Percentiles rank a stretch among this genome's conserved stretches.
These are phyloP conservation scores for Physocephala rufipes DNA, from an alignment of 2,888 invertebrate genomes.

Conservation along the genomic window DNA sequence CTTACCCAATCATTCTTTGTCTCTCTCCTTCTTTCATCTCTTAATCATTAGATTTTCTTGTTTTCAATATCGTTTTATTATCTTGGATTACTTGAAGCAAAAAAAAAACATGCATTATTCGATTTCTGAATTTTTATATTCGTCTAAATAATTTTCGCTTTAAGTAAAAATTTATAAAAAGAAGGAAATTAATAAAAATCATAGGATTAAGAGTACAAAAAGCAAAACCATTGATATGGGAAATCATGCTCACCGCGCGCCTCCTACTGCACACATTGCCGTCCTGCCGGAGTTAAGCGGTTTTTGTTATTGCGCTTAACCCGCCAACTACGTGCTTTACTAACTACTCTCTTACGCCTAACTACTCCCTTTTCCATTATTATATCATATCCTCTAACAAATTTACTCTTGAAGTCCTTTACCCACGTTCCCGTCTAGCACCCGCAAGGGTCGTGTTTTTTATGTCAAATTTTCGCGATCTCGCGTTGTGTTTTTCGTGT, in stretches of 20 bases:
- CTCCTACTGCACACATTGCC: not conserved
- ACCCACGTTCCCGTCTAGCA: not conserved
- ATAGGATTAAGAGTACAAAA: not conserved
- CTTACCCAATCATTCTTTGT: no score
- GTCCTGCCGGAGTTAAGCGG: constrained; percentile 4
- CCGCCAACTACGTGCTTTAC: no score
- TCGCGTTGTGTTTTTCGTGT: constrained; percentile 2
- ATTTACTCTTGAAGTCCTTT: constrained; percentile 27
- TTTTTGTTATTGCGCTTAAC: not conserved
- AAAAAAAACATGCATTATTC: constrained; percentile 20
- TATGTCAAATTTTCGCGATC: not conserved
- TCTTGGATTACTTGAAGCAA: no score
- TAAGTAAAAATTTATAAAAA: constrained; percentile 27
- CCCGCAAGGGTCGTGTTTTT: not conserved
- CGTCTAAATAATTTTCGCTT: constrained; percentile 60
- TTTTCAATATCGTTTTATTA: no score
- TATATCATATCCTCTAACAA: no score
- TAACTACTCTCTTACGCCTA: no score
- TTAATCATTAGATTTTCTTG: no score
- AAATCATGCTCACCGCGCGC: not conserved
- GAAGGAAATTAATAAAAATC: constrained; percentile 16
- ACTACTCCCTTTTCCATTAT: no score
- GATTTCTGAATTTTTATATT: constrained; percentile 57
- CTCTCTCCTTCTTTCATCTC: no score
- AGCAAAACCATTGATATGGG: not conserved